These are phyloP conservation scores for Aradus depressus DNA, from an alignment of 2,888 invertebrate species.

Conservation along the genomic window DNA sequence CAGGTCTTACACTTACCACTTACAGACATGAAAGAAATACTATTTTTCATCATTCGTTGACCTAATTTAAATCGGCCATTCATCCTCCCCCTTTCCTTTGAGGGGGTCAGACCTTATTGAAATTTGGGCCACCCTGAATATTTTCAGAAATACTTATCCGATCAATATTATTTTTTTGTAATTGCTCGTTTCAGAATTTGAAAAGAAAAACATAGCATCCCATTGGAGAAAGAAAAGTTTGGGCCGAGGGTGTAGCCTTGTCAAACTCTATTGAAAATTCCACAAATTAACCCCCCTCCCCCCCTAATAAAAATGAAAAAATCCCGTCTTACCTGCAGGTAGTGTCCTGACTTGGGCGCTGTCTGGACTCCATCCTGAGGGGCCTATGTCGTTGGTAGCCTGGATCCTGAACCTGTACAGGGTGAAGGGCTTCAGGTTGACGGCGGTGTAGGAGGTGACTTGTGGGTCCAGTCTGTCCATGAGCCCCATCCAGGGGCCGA, in stretches of 20 bases:
- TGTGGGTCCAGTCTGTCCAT: constrained; percentile 79
- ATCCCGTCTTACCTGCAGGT: constrained; percentile 54
- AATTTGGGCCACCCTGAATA: no score
- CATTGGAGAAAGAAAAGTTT: no score
- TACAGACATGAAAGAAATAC: no score
- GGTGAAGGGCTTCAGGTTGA: constrained; percentile 73
- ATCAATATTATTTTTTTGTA: not conserved
- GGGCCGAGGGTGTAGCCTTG: no score
- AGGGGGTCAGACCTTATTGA: no score
- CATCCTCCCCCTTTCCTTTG: no score
- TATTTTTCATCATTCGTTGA: no score
- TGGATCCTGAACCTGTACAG: constrained; percentile 85
- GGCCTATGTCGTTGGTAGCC: constrained; percentile 92
- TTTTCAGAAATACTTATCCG: no score
- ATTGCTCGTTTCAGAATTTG: no score
- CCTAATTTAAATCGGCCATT: no score
- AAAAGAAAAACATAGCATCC: no score
- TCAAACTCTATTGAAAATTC: not conserved
- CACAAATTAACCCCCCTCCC: not conserved
- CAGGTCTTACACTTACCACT: no score
- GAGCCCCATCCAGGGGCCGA: constrained; percentile 72
- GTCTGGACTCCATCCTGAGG: constrained; percentile 80
- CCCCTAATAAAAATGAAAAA: not conserved
- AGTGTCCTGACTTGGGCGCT: constrained; percentile 78
- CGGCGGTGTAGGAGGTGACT: constrained; percentile 75